These are phyloP conservation scores for Pseudocheirus occidentalis DNA, from an alignment of 2,797 vertebrate species.

Conservation along the genomic window DNA sequence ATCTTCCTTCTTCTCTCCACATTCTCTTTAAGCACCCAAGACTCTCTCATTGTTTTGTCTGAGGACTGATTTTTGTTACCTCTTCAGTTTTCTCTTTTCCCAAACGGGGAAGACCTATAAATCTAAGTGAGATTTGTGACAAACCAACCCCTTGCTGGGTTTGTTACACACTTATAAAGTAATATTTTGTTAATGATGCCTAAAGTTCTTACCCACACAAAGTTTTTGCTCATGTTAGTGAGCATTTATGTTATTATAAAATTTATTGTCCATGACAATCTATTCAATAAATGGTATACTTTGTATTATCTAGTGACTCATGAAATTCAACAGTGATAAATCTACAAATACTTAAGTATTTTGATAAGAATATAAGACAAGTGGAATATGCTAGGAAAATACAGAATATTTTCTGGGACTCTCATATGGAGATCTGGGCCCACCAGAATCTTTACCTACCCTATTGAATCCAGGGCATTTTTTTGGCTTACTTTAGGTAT, in stretches of 20 bases:
- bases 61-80: neutral
- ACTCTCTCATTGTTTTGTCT: neutral
- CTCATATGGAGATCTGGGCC: too few relatives aligned
- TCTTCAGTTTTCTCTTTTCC: neutral
- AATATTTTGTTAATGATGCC: neutral
- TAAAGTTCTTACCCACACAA: neutral
- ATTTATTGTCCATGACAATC: neutral
- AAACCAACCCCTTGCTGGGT: neutral
- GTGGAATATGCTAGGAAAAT: neutral
- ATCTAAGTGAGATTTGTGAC: neutral
- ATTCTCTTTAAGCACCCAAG: neutral
- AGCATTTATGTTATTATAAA: neutral
- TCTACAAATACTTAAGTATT: neutral
- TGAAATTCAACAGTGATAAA: neutral
- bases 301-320: neutral
- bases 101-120: neutral
- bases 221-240: neutral
- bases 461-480: too few relatives aligned
- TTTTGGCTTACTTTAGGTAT: too few relatives aligned
- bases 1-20: neutral
- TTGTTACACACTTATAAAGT: neutral
- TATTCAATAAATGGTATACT: neutral
- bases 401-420: neutral
- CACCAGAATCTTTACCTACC: too few relatives aligned
- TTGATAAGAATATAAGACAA: neutral